These are phyloP conservation scores for Eleginops maclovinus DNA, from an alignment of 2,113 vertebrate species.

Conservation along the genomic window DNA sequence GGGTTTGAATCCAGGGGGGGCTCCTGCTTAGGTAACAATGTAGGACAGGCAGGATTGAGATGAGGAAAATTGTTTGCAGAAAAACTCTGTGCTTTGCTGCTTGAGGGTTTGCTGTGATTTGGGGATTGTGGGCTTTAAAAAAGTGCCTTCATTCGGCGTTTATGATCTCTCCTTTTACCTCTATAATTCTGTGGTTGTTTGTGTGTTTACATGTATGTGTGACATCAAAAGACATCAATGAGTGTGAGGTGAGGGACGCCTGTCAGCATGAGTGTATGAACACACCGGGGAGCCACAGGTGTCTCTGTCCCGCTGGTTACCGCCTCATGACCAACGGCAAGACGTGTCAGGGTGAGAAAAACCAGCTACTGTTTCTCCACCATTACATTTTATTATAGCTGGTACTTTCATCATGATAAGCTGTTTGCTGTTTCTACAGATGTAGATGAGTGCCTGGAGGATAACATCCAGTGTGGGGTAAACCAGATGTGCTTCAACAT, in stretches of 20 bases:
- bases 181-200: conserved; percentile 28
- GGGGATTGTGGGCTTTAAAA: not conserved
- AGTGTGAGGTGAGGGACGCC: conserved; percentile 90
- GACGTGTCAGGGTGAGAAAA: conserved; percentile 91
- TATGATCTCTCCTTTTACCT: not conserved
- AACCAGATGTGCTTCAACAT: conserved; percentile 98
- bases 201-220: conserved; percentile 41
- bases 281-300: conserved; percentile 91
- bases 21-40: conserved; percentile 95
- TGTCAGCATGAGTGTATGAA: conserved; percentile 98
- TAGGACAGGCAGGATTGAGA: conserved; percentile 67
- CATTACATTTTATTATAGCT: not conserved
- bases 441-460: conserved; percentile 93
- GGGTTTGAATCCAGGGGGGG: conserved; percentile 89
- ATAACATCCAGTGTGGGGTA: conserved; percentile 90
- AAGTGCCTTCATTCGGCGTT: not conserved
- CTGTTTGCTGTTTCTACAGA: conserved; percentile 80
- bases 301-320: conserved; percentile 92
- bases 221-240: conserved; percentile 90
- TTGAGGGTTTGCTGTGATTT: not conserved
- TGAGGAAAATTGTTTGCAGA: conserved; percentile 4
- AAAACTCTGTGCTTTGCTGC: conserved; percentile 11
- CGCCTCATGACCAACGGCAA: conserved; percentile 92
- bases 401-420: not conserved
- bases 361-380: not conserved